Evolutionary conservation across 2,113 vertebrate genomes (phyloP), one percentile per base, ranked within the genome.

Genomic region (Rhombomys opimus): DNA sequence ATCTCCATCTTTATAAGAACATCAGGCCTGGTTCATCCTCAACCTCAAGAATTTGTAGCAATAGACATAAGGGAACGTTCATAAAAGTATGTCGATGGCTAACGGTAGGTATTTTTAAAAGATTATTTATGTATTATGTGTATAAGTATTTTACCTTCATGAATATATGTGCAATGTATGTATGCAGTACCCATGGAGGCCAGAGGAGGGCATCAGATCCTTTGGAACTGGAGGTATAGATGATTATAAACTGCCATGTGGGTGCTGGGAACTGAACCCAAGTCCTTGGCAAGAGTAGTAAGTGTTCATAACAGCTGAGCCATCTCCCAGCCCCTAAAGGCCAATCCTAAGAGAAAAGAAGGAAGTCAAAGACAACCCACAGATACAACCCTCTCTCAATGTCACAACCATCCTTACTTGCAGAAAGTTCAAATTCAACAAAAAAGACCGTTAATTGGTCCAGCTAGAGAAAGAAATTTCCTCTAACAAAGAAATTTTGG

Each of bases 391-490:
- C 14, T 89, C 38, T 81, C 17, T 50, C 38, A 68, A 54, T 12
- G 27, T 41, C 27, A 54, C 75, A 35, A n/a, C 15, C 1, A 9
- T 2, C 35, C 5, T 61, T 5, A 52, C n/a, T 46, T 63, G 78
- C 9, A 15, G 22, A 91, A 7, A 95, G 6, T 32, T 92, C n/a
- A 38, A 76, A 67, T 59, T 81, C 38, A 82, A 20, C 32, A 57
- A 30, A n/a, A 88, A 93, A 67, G 0, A 8, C 30, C 52, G 72
- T 18, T 75, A 63, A 54, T n/a, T 57, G 84, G 52, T 63, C 20
- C 30, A 91, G 14, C 38, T 89, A 63, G 54, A n/a, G 63, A 93
- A 73, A 70, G 12, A 59, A 85, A 96, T 84, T 90, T 84, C 54
- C 27, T 82, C 57, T 85, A 81, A 32, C 18, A 52, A 46, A 68